Evolutionary conservation across 1,140 invertebrate species (phyloP).

Genomic region (Zophobas atratus): DNA sequence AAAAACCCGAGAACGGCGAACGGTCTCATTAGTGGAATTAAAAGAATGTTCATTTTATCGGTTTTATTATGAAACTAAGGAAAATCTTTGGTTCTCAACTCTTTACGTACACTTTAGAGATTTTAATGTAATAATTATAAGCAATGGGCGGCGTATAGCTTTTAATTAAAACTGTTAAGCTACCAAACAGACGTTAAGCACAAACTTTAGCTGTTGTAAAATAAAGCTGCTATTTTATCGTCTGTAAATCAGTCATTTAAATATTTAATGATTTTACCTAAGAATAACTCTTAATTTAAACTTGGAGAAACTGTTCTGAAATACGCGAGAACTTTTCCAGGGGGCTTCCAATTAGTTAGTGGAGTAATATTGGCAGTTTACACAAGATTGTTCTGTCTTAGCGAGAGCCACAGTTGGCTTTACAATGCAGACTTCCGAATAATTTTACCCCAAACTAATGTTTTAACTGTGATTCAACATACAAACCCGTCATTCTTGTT

Average conservation of each 20-base stretch:
- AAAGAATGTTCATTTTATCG: conserved; percentile 17
- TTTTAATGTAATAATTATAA: conserved; percentile 26
- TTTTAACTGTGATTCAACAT: not conserved
- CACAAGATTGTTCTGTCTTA: conserved; percentile 31
- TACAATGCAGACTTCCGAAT: conserved; percentile 12
- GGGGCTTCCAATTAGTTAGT: conserved; percentile 33
- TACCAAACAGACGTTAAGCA: conserved; percentile 27
- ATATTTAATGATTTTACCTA: conserved; percentile 47
- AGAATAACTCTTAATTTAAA: conserved; percentile 48
- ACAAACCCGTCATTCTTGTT: too few relatives aligned
- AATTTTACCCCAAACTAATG: conserved; percentile 1
- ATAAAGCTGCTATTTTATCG: conserved; percentile 41
- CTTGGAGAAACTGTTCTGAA: conserved; percentile 29
- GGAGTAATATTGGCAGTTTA: conserved; percentile 36
- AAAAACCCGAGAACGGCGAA: conserved; percentile 9
- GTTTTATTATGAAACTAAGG: not conserved
- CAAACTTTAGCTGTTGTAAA: conserved; percentile 26
- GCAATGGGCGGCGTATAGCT: not conserved
- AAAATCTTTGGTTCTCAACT: not conserved
- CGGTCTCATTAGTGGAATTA: conserved; percentile 22
- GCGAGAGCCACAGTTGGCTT: conserved; percentile 23
- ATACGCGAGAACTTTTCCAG: conserved; percentile 33
- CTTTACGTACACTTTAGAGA: not conserved
- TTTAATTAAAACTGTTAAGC: conserved; percentile 38
- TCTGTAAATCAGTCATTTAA: conserved; percentile 48